Percentiles rank a stretch among this genome's conserved stretches.
phyloP scores from a whole-genome alignment of 2,888 invertebrate genomes.

The Chironomus tentans region DNA sequence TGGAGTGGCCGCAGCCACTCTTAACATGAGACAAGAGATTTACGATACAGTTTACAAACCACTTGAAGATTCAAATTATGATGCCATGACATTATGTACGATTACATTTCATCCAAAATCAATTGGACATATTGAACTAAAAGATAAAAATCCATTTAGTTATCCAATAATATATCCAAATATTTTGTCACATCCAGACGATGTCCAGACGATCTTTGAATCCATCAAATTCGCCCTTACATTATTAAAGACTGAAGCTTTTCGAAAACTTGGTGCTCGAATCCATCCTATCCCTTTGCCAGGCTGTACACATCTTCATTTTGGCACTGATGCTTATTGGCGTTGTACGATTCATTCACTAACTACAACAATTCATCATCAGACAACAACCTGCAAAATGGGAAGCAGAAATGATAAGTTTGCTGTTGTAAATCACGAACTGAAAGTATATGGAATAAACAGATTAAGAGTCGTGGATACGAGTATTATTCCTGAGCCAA shows the following conservation, averaged over 20 bases:
- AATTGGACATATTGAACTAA: constrained; percentile 52
- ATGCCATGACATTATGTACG: constrained; percentile 49
- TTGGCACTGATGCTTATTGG: not conserved
- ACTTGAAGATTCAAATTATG: constrained; percentile 44
- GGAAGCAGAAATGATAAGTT: not conserved
- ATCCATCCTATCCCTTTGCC: not conserved
- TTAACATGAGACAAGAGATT: constrained; percentile 45
- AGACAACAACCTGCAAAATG: not conserved
- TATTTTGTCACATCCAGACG: constrained; percentile 45
- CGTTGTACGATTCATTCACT: not conserved
- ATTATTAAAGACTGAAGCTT: not conserved
- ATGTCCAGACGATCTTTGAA: constrained; percentile 46
- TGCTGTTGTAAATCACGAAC: too few relatives aligned
- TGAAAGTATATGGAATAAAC: too few relatives aligned
- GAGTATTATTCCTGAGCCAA: too few relatives aligned
- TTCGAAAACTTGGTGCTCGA: not conserved
- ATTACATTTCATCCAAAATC: constrained; percentile 63
- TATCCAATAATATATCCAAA: constrained; percentile 54
- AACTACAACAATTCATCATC: not conserved
- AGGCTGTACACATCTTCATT: not conserved
- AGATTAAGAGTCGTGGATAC: too few relatives aligned
- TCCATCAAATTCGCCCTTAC: constrained; percentile 37
- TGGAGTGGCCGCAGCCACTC: constrained; percentile 41
- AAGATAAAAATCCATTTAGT: constrained; percentile 48
- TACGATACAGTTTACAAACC: constrained; percentile 45